Evolutionary conservation across 2,888 invertebrate genomes (phyloP).

Genomic region (Drosophila ezoana): DNA sequence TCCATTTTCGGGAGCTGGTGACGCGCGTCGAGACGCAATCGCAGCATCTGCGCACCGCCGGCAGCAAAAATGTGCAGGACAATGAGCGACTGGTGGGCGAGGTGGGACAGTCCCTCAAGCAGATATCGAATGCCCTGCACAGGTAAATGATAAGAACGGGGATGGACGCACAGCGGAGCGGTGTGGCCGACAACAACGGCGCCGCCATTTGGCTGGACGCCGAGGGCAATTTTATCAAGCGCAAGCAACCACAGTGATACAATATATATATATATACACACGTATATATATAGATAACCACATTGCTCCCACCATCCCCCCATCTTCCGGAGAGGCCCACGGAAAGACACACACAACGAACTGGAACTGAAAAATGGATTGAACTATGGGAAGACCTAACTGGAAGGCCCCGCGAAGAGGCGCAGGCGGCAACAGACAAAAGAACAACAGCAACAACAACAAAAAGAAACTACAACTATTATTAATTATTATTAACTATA

Average conservation of each 20-base stretch:
- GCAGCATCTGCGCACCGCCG: constrained; percentile 89
- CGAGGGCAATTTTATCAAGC: constrained; percentile 83
- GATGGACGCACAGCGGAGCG: constrained; percentile 69
- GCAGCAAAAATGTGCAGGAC: constrained; percentile 89
- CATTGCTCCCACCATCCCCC: constrained; percentile 63
- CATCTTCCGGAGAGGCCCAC: constrained; percentile 8
- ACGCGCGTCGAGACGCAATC: constrained; percentile 90
- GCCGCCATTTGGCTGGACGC: constrained; percentile 80
- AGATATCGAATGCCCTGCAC: constrained; percentile 85
- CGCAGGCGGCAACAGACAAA: constrained; percentile 15
- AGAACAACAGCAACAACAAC: constrained; percentile 20
- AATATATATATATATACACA: background rate
- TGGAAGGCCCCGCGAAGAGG: constrained; percentile 75
- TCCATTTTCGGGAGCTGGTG: constrained; percentile 92
- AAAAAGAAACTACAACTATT: constrained; percentile 54
- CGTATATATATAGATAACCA: constrained; percentile 8
- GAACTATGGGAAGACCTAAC: constrained; percentile 47
- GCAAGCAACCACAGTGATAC: constrained; percentile 60
- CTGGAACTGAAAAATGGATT: constrained; percentile 24
- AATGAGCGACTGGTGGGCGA: constrained; percentile 89
- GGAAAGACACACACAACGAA: constrained; percentile 20
- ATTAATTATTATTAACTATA: constrained; percentile 48
- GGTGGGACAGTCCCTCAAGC: constrained; percentile 86
- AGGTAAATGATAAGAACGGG: constrained; percentile 85
- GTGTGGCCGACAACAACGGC: constrained; percentile 56